phyloP scores from a whole-genome alignment of 2,113 vertebrate species.

The Prionailurus bengalensis region DNA sequence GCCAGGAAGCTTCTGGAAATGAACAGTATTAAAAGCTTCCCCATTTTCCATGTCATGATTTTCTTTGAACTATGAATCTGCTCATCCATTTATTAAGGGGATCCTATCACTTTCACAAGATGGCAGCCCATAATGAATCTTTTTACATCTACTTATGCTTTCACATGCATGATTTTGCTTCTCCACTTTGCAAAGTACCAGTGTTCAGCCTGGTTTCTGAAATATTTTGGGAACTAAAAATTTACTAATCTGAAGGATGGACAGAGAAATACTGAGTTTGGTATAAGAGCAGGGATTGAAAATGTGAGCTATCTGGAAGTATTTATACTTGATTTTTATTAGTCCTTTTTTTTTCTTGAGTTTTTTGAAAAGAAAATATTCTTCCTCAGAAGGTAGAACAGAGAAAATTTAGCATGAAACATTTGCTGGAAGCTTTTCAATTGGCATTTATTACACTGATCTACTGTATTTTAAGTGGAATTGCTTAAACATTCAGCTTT shows the following conservation, averaged over 20 bases:
- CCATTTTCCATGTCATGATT: neutral
- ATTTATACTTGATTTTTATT: neutral
- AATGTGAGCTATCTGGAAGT: neutral
- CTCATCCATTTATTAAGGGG: neutral
- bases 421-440: conserved; percentile 55
- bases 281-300: neutral
- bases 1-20: conserved; percentile 28
- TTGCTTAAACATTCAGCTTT: conserved; percentile 4
- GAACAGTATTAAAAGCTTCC: neutral
- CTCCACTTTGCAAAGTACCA: neutral
- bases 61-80: neutral
- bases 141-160: neutral
- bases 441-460: conserved; percentile 54
- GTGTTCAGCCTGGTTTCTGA: neutral
- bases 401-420: conserved; percentile 59
- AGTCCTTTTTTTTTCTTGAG: neutral
- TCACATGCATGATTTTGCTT: neutral
- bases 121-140: neutral
- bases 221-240: neutral
- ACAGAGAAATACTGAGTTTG: neutral
- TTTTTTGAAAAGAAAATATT: conserved; percentile 20
- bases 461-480: conserved; percentile 66
- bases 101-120: neutral
- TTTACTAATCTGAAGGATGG: neutral
- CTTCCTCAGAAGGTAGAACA: conserved; percentile 38